These are phyloP conservation scores for Himalopsyche tibetana DNA, from an alignment of 2,888 invertebrate species.

Conservation along the genomic window DNA sequence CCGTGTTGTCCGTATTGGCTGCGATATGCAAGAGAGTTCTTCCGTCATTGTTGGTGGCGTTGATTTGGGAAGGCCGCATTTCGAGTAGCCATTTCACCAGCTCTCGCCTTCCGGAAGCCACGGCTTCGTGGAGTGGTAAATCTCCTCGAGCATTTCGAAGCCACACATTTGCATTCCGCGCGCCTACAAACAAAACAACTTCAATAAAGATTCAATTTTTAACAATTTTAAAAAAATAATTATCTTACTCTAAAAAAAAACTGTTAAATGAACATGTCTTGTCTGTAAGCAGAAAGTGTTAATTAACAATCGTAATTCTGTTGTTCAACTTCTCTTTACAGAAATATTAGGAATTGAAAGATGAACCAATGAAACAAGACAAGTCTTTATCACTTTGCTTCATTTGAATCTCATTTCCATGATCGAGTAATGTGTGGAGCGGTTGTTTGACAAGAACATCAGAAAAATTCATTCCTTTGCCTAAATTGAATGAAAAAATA, in stretches of 20 bases:
- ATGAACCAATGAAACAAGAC: no score
- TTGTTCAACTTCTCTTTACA: no score
- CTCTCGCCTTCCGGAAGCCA: slow-evolving; percentile 92
- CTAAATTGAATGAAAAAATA: no score
- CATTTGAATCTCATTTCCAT: no score
- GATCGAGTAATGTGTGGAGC: neutral
- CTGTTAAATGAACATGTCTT: no score
- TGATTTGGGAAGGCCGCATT: slow-evolving; percentile 89
- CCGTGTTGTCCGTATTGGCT: slow-evolving; percentile 94
- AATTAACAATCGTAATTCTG: no score
- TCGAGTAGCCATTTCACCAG: slow-evolving; percentile 92
- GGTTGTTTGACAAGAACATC: neutral
- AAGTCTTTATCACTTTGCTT: no score
- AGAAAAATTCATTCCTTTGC: no score
- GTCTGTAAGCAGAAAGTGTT: no score
- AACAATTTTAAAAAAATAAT: no score
- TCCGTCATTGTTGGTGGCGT: slow-evolving; percentile 94
- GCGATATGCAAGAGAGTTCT: slow-evolving; percentile 95
- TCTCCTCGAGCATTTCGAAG: slow-evolving; percentile 95
- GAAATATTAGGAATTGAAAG: no score
- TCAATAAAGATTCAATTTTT: neutral
- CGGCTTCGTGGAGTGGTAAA: slow-evolving; percentile 96
- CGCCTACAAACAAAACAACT: slow-evolving; percentile 76
- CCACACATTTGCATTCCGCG: slow-evolving; percentile 93
- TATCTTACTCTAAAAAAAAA: no score